Base-by-base conservation (phyloP, 2,113 vertebrate species). In the Mystacornis crossleyi region DNA sequence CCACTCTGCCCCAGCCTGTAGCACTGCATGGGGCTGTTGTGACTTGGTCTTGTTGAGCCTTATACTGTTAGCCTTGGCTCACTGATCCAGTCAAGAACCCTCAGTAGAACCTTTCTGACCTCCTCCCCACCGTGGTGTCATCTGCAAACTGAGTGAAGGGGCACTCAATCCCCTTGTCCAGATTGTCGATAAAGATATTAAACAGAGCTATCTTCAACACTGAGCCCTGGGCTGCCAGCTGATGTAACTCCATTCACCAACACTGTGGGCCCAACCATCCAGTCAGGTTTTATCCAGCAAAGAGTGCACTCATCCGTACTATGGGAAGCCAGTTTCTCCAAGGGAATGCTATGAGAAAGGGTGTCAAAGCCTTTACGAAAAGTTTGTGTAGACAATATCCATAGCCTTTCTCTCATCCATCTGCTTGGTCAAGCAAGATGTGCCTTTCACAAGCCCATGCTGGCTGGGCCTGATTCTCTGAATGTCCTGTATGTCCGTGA, bases 61-160 rank as follows among this genome's bases (percentile, higher is more conserved):
- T n/a, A 5, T 1, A 7, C 13, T 2, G 0, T 58, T 65, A 50
- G 8, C 36, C 43, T 65, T 36, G 10, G 19, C 24, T 45, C 16
- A 29, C 12, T 19, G 14, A 17, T 74, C 15, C 24, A 40, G 28
- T n/a, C 24, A 47, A 31, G 28, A 38, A 9, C 10, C 19, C 38
- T 38, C 38, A 29, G 24, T 0, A 45, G n/a, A 47, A 9, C 45
- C 33, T 62, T 54, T 18, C 15, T 78, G 12, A 14, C 16, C 9
- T 72, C 42, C 50, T 21, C 5, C 53, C 17, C 23, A 20, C 0
- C 0, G 0, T 45, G 45, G 24, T 66, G 23, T n/a, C 38, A n/a
- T 60, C 53, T 53, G 33, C 53, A 34, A 17, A 29, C 34, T 50
- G 38, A 36, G 28, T 66, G 45, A 53, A 12, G 23, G 36, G 16